These are phyloP conservation scores for Nephrocerus scutellatus DNA, from an alignment of 2,888 invertebrate species.

Conservation along the genomic window DNA sequence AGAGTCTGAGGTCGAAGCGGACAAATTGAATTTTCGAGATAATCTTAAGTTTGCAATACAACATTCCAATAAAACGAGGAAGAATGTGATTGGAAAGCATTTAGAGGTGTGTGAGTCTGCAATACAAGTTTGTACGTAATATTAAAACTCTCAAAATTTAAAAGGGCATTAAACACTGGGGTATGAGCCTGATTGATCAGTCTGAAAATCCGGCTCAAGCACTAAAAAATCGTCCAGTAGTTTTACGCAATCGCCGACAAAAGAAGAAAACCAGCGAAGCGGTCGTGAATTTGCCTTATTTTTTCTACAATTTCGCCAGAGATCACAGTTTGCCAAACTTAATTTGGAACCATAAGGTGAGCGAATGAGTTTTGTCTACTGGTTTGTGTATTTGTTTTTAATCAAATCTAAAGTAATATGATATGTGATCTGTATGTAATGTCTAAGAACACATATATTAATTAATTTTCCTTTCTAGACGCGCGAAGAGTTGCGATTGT, in stretches of 20 bases:
- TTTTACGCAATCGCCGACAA: conserved; percentile 78
- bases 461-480: conserved; percentile 55
- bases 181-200: conserved; percentile 48
- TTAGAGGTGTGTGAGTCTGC: conserved; percentile 54
- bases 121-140: too few relatives aligned
- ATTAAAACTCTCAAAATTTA: too few relatives aligned
- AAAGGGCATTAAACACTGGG: conserved; percentile 62
- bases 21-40: conserved; percentile 73
- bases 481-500: conserved; percentile 86
- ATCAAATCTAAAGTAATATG: not conserved
- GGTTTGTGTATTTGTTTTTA: conserved; percentile 2
- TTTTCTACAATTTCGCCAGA: conserved; percentile 89
- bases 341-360: conserved; percentile 96
- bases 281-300: conserved; percentile 58
- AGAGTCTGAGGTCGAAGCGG: conserved; percentile 58
- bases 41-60: conserved; percentile 91
- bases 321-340: conserved; percentile 95
- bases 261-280: conserved; percentile 44
- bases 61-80: conserved; percentile 60
- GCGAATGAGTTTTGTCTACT: conserved; percentile 6
- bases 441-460: not conserved
- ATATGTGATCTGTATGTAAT: not conserved
- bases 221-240: conserved; percentile 69
- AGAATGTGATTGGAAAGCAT: conserved; percentile 75
- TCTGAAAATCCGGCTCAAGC: conserved; percentile 44